Evolutionary conservation across 2,113 vertebrate genomes (phyloP).

Genomic region (Gracilinanus agilis): DNA sequence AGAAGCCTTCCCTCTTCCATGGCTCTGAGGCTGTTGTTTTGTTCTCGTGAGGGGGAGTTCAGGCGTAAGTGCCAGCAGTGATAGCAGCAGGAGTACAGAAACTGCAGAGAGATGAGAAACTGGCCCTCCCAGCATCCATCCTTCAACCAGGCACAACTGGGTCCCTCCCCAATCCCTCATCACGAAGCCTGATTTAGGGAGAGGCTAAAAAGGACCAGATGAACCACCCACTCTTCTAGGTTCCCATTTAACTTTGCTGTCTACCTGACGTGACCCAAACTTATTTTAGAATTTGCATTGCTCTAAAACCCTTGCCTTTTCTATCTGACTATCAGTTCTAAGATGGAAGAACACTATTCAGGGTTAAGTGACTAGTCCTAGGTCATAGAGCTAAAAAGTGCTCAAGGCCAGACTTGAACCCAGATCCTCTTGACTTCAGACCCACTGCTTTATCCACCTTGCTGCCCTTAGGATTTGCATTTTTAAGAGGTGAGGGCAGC

Average conservation of each 20-base stretch:
- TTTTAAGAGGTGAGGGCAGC: too few relatives aligned
- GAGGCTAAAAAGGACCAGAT: not conserved
- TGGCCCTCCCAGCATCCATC: not conserved
- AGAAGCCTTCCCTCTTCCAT: too few relatives aligned
- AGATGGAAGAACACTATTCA: too few relatives aligned
- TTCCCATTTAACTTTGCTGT: not conserved
- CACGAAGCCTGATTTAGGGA: not conserved
- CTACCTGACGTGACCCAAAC: not conserved
- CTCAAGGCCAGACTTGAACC: too few relatives aligned
- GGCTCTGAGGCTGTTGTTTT: not conserved
- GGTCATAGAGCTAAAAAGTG: too few relatives aligned
- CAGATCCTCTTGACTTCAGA: too few relatives aligned
- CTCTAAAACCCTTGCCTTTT: too few relatives aligned
- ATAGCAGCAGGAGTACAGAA: not conserved
- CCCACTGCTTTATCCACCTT: too few relatives aligned
- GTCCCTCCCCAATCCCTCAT: not conserved
- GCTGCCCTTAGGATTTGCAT: too few relatives aligned
- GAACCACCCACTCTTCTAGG: not conserved
- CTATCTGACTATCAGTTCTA: too few relatives aligned
- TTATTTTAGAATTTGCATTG: not conserved
- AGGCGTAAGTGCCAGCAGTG: slow-evolving; percentile 10
- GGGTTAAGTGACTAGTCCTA: too few relatives aligned
- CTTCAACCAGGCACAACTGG: accelerated
- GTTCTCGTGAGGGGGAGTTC: not conserved
- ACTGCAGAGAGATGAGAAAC: slow-evolving; percentile 5